Base-by-base conservation (phyloP, 2,797 vertebrate genomes). In the Leucoraja ocellata region DNA sequence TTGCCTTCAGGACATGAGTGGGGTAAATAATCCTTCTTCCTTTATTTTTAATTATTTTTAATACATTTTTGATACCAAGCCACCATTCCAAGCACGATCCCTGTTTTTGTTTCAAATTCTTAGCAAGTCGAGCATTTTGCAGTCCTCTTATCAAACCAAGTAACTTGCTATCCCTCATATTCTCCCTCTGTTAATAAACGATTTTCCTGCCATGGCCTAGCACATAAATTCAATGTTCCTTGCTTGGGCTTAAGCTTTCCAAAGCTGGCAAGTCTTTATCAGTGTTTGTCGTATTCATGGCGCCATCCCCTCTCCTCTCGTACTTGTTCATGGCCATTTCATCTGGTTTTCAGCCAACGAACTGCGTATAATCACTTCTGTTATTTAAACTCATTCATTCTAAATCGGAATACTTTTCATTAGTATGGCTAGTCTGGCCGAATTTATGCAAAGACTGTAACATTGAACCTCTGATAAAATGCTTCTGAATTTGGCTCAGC, bases 251-350 rank as follows among this genome's bases (percentile, higher is more conserved):
- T 54, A 74, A 74, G 36, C 68, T 74, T 74, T 74, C 16, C 74
- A 14, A 76, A 92, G 3, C 90, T 92, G 90, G 90, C 90, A 92
- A 92, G 68, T 46, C 90, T 46, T 92, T 92, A 92, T 92, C 71
- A 92, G 21, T 54, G 90, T 76, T 71, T 92, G 90, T 7, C 58
- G 13, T 28, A 74, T 46, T 76, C 58, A 28, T n/a, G 90, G 71
- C 71, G 25, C 39, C 23, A 76, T 25, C 3, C 11, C 39, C 1
- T 14, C 25, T 71, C 71, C 71, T 76, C 90, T 54, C 14, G 2
- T 46, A 58, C 71, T 74, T 92, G 23, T 58, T 91, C 90, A 92
- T n/a, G 90, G 46, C 23, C 71, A 28, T 74, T 54, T 54, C 90
- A 54, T 36, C 39, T 92, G 90, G 73, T 73, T 92, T 74, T 58